A percentile compares a stretch with the other conserved stretches of the same genome.
These are phyloP conservation scores for Parus major DNA, from an alignment of 2,113 vertebrate genomes.

Conservation along the genomic window DNA sequence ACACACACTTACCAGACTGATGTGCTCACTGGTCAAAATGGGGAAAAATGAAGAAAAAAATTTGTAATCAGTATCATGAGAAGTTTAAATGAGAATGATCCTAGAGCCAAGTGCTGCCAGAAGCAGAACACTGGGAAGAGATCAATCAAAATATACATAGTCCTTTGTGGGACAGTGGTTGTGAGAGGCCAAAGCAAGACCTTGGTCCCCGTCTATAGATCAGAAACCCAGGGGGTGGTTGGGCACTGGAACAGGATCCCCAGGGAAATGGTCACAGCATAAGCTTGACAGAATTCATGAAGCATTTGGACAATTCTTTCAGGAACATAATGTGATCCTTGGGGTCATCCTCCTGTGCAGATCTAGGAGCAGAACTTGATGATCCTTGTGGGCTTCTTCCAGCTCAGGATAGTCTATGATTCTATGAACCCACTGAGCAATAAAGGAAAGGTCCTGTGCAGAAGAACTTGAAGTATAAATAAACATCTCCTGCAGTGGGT, in stretches of 20 bases:
- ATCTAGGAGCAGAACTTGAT: neutral
- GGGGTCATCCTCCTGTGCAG: neutral
- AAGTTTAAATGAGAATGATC: neutral
- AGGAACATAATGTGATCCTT: neutral
- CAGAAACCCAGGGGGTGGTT: neutral
- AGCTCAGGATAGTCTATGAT: neutral
- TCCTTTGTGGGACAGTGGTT: neutral
- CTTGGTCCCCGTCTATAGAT: neutral
- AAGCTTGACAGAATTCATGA: neutral
- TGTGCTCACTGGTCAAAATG: neutral
- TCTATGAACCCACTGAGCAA: neutral
- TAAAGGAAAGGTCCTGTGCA: neutral
- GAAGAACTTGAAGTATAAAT: neutral
- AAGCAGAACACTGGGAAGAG: neutral
- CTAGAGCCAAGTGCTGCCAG: neutral
- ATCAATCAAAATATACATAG: neutral
- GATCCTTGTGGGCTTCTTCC: neutral
- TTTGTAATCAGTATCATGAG: neutral
- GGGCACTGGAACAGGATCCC: neutral
- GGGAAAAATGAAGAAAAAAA: fast-evolving
- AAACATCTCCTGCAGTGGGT: neutral
- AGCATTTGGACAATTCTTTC: neutral
- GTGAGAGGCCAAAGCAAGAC: neutral
- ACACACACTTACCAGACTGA: neutral
- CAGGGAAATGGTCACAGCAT: neutral